These are phyloP conservation scores for Oreotrochilus melanogaster DNA, from an alignment of 2,113 vertebrate species.

Conservation along the genomic window DNA sequence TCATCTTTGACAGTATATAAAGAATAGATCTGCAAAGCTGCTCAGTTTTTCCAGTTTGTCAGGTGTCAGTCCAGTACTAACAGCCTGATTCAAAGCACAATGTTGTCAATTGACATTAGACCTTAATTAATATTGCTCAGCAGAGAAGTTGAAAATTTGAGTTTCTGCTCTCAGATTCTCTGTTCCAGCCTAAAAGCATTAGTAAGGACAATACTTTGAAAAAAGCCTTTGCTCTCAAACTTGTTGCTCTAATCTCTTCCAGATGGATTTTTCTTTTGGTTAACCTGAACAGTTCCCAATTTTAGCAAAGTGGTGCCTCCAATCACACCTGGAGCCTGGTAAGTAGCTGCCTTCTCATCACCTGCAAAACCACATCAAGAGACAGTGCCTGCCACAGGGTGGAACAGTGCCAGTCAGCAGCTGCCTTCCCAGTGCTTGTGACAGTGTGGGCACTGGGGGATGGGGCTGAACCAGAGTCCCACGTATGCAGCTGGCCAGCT, in stretches of 20 bases:
- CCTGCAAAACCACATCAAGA: neutral
- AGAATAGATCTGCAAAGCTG: conserved; percentile 45
- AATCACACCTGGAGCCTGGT: neutral
- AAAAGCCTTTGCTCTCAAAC: neutral
- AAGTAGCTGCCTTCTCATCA: neutral
- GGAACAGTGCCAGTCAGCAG: neutral
- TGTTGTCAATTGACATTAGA: neutral
- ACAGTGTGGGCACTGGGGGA: fast-evolving
- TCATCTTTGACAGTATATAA: conserved; percentile 31
- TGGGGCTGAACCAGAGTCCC: neutral
- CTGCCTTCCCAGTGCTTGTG: neutral
- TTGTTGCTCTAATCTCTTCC: neutral
- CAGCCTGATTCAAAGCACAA: conserved; percentile 16
- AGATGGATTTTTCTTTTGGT: neutral
- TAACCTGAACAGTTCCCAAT: neutral
- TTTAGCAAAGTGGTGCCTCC: neutral
- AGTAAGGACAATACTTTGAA: neutral
- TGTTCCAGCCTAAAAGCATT: neutral
- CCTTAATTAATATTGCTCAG: neutral
- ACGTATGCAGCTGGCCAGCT: fast-evolving
- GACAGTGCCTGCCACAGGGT: neutral
- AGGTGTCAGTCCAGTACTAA: conserved; percentile 45
- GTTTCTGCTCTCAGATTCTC: neutral
- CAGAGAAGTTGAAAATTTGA: neutral
- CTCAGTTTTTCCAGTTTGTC: conserved; percentile 59